phyloP scores from a whole-genome alignment of 1,140 invertebrate species.

The Drosophila serrata region DNA sequence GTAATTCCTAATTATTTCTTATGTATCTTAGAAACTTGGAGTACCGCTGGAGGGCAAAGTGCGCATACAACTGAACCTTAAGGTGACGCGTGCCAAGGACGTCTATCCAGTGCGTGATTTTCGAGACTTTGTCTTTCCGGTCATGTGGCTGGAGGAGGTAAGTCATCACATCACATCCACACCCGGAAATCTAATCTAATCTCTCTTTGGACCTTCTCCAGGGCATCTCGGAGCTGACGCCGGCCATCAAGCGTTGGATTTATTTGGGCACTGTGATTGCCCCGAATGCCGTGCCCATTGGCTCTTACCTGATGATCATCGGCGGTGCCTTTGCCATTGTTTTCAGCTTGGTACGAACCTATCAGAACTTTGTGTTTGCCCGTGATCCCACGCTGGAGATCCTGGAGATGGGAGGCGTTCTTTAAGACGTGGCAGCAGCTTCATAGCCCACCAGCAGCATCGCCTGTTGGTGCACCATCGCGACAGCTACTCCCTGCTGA shows the following conservation, averaged over 20 bases:
- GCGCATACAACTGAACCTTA: slow-evolving; percentile 92
- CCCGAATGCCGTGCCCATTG: slow-evolving; percentile 88
- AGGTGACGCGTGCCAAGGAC: slow-evolving; percentile 90
- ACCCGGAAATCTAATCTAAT: not conserved
- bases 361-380: slow-evolving; percentile 91
- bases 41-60: slow-evolving; percentile 93
- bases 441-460: slow-evolving; percentile 90
- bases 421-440: slow-evolving; percentile 89
- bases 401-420: slow-evolving; percentile 90
- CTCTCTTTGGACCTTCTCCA: slow-evolving; percentile 82
- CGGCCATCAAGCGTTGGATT: slow-evolving; percentile 90
- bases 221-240: slow-evolving; percentile 93
- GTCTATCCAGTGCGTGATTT: slow-evolving; percentile 91
- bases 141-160: slow-evolving; percentile 95
- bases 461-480: slow-evolving; percentile 86
- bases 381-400: slow-evolving; percentile 89
- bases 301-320: slow-evolving; percentile 90
- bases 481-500: slow-evolving; percentile 88
- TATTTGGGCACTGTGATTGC: slow-evolving; percentile 92
- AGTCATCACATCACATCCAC: slow-evolving; percentile 37
- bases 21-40: slow-evolving; percentile 90
- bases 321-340: slow-evolving; percentile 88
- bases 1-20: not conserved
- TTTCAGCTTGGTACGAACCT: slow-evolving; percentile 89
- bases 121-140: slow-evolving; percentile 92